Percentiles rank a stretch among this genome's conserved stretches.
Evolutionary conservation across 2,888 invertebrate species (phyloP).

Genomic region (Ametastegia equiseti): DNA sequence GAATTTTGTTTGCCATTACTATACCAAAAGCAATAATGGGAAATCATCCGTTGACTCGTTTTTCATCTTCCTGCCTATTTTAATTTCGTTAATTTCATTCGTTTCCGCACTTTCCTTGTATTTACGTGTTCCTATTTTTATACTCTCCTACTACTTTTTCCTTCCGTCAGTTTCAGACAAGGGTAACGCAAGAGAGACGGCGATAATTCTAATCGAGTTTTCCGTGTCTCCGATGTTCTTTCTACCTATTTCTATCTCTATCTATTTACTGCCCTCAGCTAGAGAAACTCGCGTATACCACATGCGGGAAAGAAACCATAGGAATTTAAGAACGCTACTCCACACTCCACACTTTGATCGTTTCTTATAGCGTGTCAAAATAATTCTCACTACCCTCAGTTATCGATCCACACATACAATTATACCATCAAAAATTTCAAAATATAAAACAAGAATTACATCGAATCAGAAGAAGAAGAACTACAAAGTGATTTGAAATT

Average conservation of each 20-base stretch:
- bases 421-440: not conserved
- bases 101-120: not conserved
- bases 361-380: constrained; percentile 27
- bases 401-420: not conserved
- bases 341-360: constrained; percentile 1
- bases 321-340: constrained; percentile 5
- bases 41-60: no score
- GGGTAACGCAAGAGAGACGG: not conserved
- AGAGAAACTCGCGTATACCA: not conserved
- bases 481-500: no score
- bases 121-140: not conserved
- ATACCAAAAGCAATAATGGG: constrained; percentile 11
- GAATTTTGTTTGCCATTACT: constrained; percentile 13
- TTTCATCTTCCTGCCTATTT: not conserved
- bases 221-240: not conserved
- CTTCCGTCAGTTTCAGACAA: not conserved
- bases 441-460: not conserved
- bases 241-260: not conserved
- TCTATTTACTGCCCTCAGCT: not conserved
- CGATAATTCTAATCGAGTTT: constrained; percentile 43
- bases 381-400: constrained; percentile 2
- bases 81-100: not conserved
- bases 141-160: not conserved
- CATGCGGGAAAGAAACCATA: constrained; percentile 21
- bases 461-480: not conserved